These are phyloP conservation scores for Rhinogobius similis DNA, from an alignment of 2,113 vertebrate genomes.

Conservation along the genomic window DNA sequence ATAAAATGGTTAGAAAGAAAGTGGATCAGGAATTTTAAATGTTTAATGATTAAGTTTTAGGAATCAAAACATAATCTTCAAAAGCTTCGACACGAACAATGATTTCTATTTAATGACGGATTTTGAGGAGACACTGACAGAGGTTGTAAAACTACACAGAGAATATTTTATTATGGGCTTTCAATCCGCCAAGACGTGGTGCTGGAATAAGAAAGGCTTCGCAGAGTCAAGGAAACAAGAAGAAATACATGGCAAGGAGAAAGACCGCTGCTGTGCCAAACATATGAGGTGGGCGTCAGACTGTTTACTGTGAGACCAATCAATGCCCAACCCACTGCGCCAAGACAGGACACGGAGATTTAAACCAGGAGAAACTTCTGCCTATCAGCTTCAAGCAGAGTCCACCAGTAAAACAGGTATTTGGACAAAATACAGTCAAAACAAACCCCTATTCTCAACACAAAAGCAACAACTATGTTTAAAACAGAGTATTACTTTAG, in stretches of 20 bases:
- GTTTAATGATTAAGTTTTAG: slow-evolving; percentile 12
- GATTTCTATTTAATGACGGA: slow-evolving; percentile 19
- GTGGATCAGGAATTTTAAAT: slow-evolving; percentile 5
- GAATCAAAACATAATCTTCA: slow-evolving; percentile 13
- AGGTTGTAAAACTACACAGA: slow-evolving; percentile 46
- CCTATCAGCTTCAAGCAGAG: neutral
- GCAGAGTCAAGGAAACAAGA: neutral
- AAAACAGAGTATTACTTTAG: neutral
- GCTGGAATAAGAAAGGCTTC: slow-evolving; percentile 14
- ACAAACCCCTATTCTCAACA: neutral
- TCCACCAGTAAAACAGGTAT: neutral
- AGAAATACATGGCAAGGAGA: slow-evolving; percentile 10
- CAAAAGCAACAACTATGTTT: neutral
- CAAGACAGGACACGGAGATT: slow-evolving; percentile 18
- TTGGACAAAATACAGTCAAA: neutral
- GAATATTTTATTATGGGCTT: slow-evolving; percentile 55
- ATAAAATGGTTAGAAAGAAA: slow-evolving; percentile 2
- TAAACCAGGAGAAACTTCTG: slow-evolving; percentile 2
- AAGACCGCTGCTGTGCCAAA: slow-evolving; percentile 47
- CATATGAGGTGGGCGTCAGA: slow-evolving; percentile 52
- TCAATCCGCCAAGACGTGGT: slow-evolving; percentile 1
- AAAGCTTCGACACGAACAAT: slow-evolving; percentile 14
- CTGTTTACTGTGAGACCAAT: slow-evolving; percentile 57
- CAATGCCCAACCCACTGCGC: slow-evolving; percentile 54
- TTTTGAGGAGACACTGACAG: slow-evolving; percentile 16